These are phyloP conservation scores for Liopterus haemorrhoidalis DNA, from an alignment of 2,888 invertebrate genomes.

Conservation along the genomic window DNA sequence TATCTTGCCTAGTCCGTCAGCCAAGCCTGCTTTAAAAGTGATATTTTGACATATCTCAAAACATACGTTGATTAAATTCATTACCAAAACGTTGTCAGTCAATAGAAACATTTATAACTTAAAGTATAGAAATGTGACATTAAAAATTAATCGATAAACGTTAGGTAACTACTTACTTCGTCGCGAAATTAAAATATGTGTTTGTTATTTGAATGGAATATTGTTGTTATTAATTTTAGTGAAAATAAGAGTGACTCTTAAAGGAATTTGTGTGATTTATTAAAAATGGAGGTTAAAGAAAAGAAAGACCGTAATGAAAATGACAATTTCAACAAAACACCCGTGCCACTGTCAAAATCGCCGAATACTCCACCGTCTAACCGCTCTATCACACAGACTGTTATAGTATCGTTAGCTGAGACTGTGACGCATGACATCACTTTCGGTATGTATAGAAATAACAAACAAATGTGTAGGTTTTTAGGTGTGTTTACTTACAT, in stretches of 20 bases:
- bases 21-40: constrained; percentile 37
- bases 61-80: constrained; percentile 33
- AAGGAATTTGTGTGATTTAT: constrained; percentile 17
- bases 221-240: constrained; percentile 4
- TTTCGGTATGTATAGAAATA: constrained; percentile 46
- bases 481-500: constrained; percentile 16
- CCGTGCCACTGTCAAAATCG: constrained; percentile 44
- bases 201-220: constrained; percentile 3
- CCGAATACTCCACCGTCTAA: constrained; percentile 42
- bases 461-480: too few species aligned
- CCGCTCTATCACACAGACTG: constrained; percentile 44
- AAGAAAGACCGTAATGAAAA: constrained; percentile 31
- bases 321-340: constrained; percentile 43
- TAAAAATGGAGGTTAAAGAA: constrained; percentile 32
- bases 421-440: constrained; percentile 54
- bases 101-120: constrained; percentile 10
- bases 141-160: constrained; percentile 7
- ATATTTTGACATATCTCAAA: constrained; percentile 37
- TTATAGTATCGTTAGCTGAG: constrained; percentile 45
- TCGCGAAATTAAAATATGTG: background rate
- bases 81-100: constrained; percentile 23
- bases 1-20: constrained; percentile 28
- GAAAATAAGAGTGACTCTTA: constrained; percentile 12
- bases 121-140: constrained; percentile 1
- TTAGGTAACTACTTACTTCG: constrained; percentile 9